Percentiles rank a stretch among this genome's conserved stretches.
Conservation (phyloP, 1,140 invertebrate species). For the Drosophila pachea region DNA sequence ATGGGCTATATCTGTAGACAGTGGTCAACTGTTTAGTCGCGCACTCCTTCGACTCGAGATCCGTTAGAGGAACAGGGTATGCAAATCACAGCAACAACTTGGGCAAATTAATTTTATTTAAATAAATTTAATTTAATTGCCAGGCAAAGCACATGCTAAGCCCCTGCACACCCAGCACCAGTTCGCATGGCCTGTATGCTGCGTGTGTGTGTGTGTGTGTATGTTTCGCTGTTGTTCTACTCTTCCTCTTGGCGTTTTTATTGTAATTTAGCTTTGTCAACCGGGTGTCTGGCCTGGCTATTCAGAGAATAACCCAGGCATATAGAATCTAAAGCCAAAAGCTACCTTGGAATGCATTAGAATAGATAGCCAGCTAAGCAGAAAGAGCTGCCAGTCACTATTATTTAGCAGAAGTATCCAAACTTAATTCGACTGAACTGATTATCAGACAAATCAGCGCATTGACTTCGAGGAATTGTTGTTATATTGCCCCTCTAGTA, state of each 20-base stretch:
- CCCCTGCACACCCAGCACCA: constrained; percentile 24
- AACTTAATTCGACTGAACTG: not conserved
- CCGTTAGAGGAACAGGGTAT: not conserved
- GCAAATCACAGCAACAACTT: constrained; percentile 27
- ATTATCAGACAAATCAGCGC: no score
- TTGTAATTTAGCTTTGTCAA: constrained; percentile 68
- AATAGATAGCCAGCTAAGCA: not conserved
- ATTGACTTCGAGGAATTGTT: no score
- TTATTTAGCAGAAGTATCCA: not conserved
- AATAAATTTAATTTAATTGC: constrained; percentile 78
- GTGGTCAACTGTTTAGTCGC: no score
- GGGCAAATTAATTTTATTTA: constrained; percentile 73
- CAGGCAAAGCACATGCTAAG: constrained; percentile 52
- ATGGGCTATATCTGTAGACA: no score
- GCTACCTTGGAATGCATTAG: constrained; percentile 37
- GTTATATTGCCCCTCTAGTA: no score
- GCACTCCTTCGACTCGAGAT: no score
- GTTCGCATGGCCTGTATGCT: not conserved
- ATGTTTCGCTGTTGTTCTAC: constrained; percentile 30
- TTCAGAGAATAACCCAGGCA: constrained; percentile 35
- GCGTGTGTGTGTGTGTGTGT: constrained; percentile 19
- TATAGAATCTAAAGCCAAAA: constrained; percentile 19
- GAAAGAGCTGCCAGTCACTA: not conserved
- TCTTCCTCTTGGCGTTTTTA: constrained; percentile 41
- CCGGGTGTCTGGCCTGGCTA: constrained; percentile 42